Evolutionary conservation across 2,888 invertebrate genomes (phyloP), one percentile per base, ranked within the genome.

Genomic region (Lucinisca nassula): DNA sequence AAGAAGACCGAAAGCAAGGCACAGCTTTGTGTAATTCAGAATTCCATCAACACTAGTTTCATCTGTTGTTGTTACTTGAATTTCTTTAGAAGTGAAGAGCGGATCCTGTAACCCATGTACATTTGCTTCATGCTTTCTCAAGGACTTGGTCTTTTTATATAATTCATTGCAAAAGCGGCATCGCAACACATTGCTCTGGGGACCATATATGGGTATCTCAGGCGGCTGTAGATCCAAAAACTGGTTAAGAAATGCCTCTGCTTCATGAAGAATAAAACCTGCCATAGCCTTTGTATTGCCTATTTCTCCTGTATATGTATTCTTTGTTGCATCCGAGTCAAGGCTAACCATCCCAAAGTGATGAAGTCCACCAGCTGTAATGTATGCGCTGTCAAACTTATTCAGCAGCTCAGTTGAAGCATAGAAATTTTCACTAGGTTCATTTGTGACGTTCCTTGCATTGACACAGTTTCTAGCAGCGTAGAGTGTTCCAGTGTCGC

Each of bases 361-460:
- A 2, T 82, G 30, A 17, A 87, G 21, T 17, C 75, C 87, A 2
- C 82, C 84, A 61, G 75, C 51, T 24, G 76, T 37, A 32, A 87
- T 82, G 24, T 84, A 82, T 17, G 87, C 84, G 21, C 30, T 2
- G 27, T 67, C 70, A 75, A 82, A 77, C 70, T 84, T 88, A 17
- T 82, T 75, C 37, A 82, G 17, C 21, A 84, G 72, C 37, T 79
- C 84, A 1, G 79, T 70, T 67, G 78, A 79, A 0, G 88, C 88
- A 82, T 88, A 88, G 51, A 80, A 85, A 61, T 85, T 49, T 10
- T 55, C 81, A 37, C 67, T n/a, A 40, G 84, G 83, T 17, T 88
- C 81, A n/a, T 79, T 37, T 32, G 88, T 67, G 14, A 88, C 85
- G 82, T 88, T 88, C 58, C 79, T 79, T 12, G 88, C 35, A 78